Evolutionary conservation across 2,888 invertebrate species (phyloP), one percentile per base, ranked within the genome.

Genomic region (Eumacrocentrus americanus): DNA sequence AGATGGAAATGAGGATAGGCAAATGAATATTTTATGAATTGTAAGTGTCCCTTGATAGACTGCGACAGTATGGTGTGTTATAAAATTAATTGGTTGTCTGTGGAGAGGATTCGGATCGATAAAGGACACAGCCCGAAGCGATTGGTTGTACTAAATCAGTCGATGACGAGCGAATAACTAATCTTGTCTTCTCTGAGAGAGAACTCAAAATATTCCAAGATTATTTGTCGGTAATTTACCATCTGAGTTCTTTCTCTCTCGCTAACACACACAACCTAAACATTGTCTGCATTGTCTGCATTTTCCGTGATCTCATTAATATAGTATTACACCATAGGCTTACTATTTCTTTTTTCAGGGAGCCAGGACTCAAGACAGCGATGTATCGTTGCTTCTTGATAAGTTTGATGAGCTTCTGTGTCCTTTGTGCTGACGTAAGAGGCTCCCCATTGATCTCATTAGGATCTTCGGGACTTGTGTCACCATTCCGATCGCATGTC

Each of bases 401-500:
- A 65, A 90, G 83, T 69, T 86, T 84, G 71, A 89, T 88, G 66
- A 91, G 84, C 70, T 88, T 83, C 66, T 89, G 83, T 3, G 90
- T 89, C 62, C 90, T 81, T 75, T 90, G 89, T 1, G 88, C 88
- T 75, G 87, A 86, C 3, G 89, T 89, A 64, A 90, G 72, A 1
- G 87, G 86, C 14, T 85, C 86, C 11, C 84, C 82, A 46, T 9
- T 63, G 47, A 0, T 64, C 22, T n/a, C 7, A 47, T 14, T n/a
- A 11, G 72, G 73, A n/a, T 63, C 67, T 3, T 58, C 51, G 25
- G 16, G 34, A 9, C 60, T 54, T 2, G 69, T 62, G 16, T 61
- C 46, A 25, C 66, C 62, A 25, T 67, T 67, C n/a, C 67, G 38
- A 35, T 71, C 68, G 16, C 65, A 59, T 14, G 42, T 40, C 16